phyloP scores from a whole-genome alignment of 35 echinoderm and acorn worm species.

The Ophioderma brevispina region DNA sequence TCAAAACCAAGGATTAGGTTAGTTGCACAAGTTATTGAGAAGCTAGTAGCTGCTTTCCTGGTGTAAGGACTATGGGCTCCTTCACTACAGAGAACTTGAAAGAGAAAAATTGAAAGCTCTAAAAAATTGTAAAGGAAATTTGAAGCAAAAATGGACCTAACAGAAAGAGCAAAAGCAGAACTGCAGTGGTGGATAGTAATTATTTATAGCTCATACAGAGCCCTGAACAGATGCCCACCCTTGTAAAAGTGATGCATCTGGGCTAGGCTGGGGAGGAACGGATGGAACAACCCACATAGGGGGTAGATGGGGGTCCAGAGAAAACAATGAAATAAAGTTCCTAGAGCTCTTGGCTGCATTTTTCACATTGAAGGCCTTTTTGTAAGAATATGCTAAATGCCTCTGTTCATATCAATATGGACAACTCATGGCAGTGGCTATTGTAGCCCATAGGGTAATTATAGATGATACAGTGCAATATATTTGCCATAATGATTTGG shows the following conservation, averaged over 20 bases:
- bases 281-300: constrained; percentile 40
- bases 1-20: constrained; percentile 9
- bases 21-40: constrained; percentile 59
- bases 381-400: constrained; percentile 21
- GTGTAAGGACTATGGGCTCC: constrained; percentile 56
- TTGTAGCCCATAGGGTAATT: constrained; percentile 58
- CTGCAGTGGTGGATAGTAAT: constrained; percentile 73
- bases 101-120: constrained; percentile 56
- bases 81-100: constrained; percentile 68
- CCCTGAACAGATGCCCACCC: not conserved
- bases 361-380: constrained; percentile 53
- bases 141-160: constrained; percentile 43
- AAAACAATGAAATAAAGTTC: constrained; percentile 59
- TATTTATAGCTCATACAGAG: not conserved
- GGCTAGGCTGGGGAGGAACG: constrained; percentile 63
- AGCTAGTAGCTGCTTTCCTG: constrained; percentile 70
- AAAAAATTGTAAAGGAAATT: constrained; percentile 52
- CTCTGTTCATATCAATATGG: constrained; percentile 37
- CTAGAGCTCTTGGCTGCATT: constrained; percentile 45
- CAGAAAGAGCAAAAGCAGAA: constrained; percentile 29
- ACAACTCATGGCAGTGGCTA: constrained; percentile 71
- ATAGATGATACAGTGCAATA: constrained; percentile 46
- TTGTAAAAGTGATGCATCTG: constrained; percentile 50
- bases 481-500: constrained; percentile 16
- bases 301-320: constrained; percentile 47